Evolutionary conservation across 2,113 vertebrate species (phyloP).

Genomic region (Aleadryas rufinucha): DNA sequence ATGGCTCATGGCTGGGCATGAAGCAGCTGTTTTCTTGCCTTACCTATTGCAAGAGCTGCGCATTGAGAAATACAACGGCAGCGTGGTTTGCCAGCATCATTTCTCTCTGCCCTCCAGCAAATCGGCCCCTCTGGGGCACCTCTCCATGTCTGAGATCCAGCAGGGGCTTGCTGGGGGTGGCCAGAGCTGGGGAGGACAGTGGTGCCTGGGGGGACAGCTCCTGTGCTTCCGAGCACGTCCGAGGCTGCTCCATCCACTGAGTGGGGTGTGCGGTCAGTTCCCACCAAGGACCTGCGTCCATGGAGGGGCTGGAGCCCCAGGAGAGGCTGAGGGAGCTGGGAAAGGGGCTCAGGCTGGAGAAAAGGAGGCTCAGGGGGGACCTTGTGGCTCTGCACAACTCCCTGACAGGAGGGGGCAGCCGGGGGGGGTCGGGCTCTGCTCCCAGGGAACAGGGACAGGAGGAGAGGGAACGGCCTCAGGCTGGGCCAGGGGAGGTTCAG

Average conservation of each 20-base stretch:
- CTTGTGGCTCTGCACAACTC: background rate
- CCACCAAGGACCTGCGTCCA: background rate
- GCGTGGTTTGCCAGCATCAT: background rate
- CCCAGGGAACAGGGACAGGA: background rate
- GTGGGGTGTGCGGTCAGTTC: accelerated
- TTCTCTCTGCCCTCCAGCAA: background rate
- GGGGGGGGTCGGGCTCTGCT: accelerated
- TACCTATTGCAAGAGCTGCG: background rate
- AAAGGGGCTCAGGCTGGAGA: background rate
- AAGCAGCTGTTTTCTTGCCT: background rate
- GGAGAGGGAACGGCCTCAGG: accelerated
- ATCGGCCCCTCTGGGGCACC: accelerated
- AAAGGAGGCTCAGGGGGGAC: background rate
- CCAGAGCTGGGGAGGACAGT: background rate
- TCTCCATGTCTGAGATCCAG: accelerated
- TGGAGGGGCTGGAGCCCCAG: background rate
- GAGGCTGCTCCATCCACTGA: background rate
- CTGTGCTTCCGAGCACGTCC: accelerated
- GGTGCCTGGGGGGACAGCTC: background rate
- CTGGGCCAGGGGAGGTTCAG: accelerated
- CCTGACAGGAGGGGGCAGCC: background rate
- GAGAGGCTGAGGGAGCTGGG: background rate
- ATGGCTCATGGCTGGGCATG: background rate
- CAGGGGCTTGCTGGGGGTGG: background rate
- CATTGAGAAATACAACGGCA: background rate